Percentiles rank a stretch among this genome's conserved stretches.
These are phyloP conservation scores for Galleria mellonella DNA, from an alignment of 1,140 invertebrate genomes.

Conservation along the genomic window DNA sequence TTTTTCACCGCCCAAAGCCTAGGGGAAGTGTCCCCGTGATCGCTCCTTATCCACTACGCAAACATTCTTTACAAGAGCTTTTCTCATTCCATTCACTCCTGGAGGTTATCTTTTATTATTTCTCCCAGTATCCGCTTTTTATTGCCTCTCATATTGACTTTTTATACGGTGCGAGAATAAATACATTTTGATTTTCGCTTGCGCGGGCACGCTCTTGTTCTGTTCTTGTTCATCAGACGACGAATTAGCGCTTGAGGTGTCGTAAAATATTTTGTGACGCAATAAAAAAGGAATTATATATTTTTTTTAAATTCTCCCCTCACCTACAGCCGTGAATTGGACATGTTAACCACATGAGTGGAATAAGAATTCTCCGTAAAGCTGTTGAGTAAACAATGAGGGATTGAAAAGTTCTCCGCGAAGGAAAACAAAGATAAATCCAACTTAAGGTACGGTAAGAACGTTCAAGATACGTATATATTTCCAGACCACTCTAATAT, in stretches of 20 bases:
- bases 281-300: conserved; percentile 12
- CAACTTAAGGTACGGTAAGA: conserved; percentile 33
- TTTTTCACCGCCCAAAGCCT: conserved; percentile 28
- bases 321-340: too few relatives aligned
- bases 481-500: conserved; percentile 26
- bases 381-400: conserved; percentile 49
- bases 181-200: conserved; percentile 70
- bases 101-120: conserved; percentile 72
- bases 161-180: conserved; percentile 65
- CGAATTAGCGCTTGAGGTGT: conserved; percentile 56
- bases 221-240: conserved; percentile 33
- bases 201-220: conserved; percentile 22
- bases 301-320: conserved; percentile 3
- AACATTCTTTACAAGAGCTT: conserved; percentile 68
- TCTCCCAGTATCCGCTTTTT: conserved; percentile 70
- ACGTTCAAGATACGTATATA: conserved; percentile 29
- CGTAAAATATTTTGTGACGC: conserved; percentile 22
- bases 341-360: too few relatives aligned
- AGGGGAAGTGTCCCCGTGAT: conserved; percentile 57
- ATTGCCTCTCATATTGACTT: conserved; percentile 72
- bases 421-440: conserved; percentile 66
- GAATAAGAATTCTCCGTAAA: conserved; percentile 23
- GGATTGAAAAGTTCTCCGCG: conserved; percentile 47
- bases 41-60: conserved; percentile 68
- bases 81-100: conserved; percentile 61